phyloP scores from a whole-genome alignment of 1,140 invertebrate genomes.

The Dysdera silvatica region DNA sequence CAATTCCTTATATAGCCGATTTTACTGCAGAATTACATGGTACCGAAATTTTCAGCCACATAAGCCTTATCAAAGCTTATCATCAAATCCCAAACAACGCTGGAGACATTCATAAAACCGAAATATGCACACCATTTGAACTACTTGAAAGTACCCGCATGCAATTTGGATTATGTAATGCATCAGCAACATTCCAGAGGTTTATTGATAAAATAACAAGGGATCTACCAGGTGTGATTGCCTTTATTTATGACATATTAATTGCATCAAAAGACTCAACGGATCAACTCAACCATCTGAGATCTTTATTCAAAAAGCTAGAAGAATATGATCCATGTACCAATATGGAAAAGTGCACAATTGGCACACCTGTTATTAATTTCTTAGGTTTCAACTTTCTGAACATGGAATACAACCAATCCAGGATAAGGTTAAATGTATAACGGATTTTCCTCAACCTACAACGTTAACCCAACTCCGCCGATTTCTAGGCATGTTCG shows the following conservation, averaged over 20 bases:
- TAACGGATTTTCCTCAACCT: constrained; percentile 34
- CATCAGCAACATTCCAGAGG: constrained; percentile 34
- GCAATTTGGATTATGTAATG: constrained; percentile 38
- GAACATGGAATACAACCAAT: constrained; percentile 10
- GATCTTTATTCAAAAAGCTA: neutral
- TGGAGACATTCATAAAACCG: constrained; percentile 26
- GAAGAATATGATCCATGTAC: constrained; percentile 32
- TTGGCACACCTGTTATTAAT: neutral
- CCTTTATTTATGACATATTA: neutral
- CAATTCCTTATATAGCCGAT: constrained; percentile 35
- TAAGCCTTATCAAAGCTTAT: constrained; percentile 32
- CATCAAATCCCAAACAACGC: constrained; percentile 22
- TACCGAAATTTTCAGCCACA: constrained; percentile 12
- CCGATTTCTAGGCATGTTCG: constrained; percentile 42
- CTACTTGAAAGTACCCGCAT: constrained; percentile 33
- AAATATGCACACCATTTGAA: constrained; percentile 34
- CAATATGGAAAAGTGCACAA: constrained; percentile 31
- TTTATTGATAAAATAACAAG: too few relatives aligned
- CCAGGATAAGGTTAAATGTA: constrained; percentile 4
- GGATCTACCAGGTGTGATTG: neutral
- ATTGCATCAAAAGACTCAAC: neutral
- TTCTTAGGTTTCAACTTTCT: constrained; percentile 16
- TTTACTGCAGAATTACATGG: constrained; percentile 13
- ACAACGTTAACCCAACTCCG: constrained; percentile 37
- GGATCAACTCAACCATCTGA: too few relatives aligned